Evolutionary conservation across 2,797 vertebrate species (phyloP).

Genomic region (Protonibea diacanthus): DNA sequence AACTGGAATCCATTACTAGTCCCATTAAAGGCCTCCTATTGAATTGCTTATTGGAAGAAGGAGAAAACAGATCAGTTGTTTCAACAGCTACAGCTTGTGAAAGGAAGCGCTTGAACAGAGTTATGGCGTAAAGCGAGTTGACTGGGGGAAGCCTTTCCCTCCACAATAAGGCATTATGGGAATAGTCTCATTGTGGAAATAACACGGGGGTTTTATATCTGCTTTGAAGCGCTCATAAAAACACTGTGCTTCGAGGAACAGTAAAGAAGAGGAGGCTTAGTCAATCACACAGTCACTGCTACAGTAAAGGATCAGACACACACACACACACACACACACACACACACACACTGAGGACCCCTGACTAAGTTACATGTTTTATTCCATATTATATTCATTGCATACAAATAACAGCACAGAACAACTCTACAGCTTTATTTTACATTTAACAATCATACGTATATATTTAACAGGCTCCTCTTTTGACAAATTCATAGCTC

Average conservation of each 20-base stretch:
- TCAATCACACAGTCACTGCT: constrained; percentile 13
- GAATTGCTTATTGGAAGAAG: constrained; percentile 24
- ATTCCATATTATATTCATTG: too few relatives aligned
- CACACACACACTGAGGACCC: too few relatives aligned
- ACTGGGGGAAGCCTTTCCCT: neutral
- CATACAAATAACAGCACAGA: too few relatives aligned
- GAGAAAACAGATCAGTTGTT: constrained; percentile 41
- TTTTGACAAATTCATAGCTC: too few relatives aligned
- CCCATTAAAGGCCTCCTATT: constrained; percentile 48
- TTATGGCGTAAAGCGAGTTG: constrained; percentile 13
- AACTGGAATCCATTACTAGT: constrained; percentile 53
- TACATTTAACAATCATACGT: too few relatives aligned
- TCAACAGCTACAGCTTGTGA: neutral
- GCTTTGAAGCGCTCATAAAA: constrained; percentile 31
- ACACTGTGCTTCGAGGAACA: constrained; percentile 21
- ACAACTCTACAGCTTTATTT: too few relatives aligned
- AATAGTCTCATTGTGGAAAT: constrained; percentile 9
- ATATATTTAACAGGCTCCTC: too few relatives aligned
- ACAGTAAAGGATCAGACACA: neutral
- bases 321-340: neutral
- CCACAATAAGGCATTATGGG: constrained; percentile 13
- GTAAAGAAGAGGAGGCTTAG: constrained; percentile 8
- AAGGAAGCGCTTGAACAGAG: neutral
- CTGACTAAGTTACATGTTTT: too few relatives aligned
- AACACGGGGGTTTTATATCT: constrained; percentile 21